Evolutionary conservation across 2,113 vertebrate species (phyloP).

Genomic region (Sturnus vulgaris): DNA sequence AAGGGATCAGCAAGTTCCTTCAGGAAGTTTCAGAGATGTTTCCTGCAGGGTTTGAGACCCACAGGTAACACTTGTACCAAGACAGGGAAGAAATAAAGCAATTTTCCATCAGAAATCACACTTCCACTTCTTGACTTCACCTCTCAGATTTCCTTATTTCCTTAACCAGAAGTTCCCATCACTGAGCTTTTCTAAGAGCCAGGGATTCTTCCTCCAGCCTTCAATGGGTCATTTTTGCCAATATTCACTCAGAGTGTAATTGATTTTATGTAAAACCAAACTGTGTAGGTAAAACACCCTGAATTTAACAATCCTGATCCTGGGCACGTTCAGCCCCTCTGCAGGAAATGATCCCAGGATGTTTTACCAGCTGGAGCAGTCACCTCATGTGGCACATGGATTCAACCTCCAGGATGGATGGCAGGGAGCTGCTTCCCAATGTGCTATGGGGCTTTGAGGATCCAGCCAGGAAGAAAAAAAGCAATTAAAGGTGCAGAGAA

Average conservation of each 20-base stretch:
- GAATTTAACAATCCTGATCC: background rate
- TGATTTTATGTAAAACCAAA: background rate
- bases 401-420: background rate
- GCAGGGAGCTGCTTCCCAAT: background rate
- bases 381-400: fast-evolving
- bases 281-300: background rate
- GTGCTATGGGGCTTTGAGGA: background rate
- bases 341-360: background rate
- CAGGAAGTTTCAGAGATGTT: background rate
- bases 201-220: background rate
- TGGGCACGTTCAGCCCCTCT: background rate
- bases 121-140: background rate
- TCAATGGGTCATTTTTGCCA: background rate
- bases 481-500: background rate
- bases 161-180: background rate
- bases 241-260: background rate
- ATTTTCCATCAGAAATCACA: background rate
- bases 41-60: background rate
- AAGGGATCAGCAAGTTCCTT: background rate
- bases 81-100: background rate
- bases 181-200: background rate
- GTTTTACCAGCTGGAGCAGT: background rate
- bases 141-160: background rate
- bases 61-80: background rate
- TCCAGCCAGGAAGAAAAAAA: background rate